These are phyloP conservation scores for Oreochromis spilurus DNA, from an alignment of 2,113 vertebrate species.

Conservation along the genomic window DNA sequence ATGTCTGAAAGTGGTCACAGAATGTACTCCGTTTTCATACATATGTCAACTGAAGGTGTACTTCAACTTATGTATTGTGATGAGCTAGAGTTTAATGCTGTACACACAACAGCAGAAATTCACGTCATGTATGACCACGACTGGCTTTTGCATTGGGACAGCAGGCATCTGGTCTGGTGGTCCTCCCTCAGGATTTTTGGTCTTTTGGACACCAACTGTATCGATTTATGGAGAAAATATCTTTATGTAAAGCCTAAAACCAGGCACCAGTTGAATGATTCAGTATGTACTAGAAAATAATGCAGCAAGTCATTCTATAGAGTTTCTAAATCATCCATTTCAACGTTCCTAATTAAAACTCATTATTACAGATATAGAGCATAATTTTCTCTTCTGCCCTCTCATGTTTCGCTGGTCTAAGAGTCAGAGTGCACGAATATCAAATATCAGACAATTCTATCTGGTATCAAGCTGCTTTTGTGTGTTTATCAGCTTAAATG, in stretches of 20 bases:
- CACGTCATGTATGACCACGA: neutral
- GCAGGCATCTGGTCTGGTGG: neutral
- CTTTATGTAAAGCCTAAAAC: neutral
- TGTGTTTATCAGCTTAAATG: neutral
- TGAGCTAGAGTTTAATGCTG: neutral
- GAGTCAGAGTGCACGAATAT: neutral
- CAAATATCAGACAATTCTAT: rapidly evolving
- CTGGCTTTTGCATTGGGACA: neutral
- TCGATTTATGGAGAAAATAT: neutral
- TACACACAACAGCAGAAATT: neutral
- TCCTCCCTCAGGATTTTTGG: neutral
- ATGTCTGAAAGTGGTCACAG: neutral
- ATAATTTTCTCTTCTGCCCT: neutral
- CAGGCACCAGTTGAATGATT: neutral
- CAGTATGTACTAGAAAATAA: neutral
- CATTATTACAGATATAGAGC: neutral
- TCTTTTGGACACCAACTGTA: neutral
- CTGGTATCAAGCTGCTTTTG: neutral
- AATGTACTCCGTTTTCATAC: neutral
- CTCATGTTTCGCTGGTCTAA: neutral
- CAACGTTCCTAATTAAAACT: neutral
- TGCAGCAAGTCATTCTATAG: neutral
- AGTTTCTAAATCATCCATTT: neutral
- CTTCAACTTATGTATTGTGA: neutral
- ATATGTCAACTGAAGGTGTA: neutral